These are phyloP conservation scores for Choloepus hoffmanni DNA, from an alignment of 2,113 vertebrate species.

Conservation along the genomic window DNA sequence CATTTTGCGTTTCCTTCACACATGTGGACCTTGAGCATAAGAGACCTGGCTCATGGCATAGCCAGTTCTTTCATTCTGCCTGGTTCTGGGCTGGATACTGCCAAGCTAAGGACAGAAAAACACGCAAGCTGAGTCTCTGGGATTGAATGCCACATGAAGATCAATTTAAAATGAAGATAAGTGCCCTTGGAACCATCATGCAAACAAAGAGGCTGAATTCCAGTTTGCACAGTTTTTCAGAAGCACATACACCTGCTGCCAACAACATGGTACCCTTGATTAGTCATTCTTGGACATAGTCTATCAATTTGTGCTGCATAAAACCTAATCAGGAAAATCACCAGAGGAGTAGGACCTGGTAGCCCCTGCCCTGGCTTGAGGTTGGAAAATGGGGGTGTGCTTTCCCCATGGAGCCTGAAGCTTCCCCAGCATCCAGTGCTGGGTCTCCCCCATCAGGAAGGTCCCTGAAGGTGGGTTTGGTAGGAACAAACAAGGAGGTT, in stretches of 20 bases:
- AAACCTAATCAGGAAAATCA: neutral
- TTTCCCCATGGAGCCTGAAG: accelerated
- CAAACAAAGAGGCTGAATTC: neutral
- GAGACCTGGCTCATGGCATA: neutral
- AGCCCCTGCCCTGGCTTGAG: accelerated
- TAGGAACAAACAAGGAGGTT: neutral
- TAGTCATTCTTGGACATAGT: neutral
- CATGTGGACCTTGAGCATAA: too few species aligned
- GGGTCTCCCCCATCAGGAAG: neutral
- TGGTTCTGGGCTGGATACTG: neutral
- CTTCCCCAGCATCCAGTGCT: neutral
- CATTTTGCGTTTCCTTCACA: accelerated
- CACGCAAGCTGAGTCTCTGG: accelerated
- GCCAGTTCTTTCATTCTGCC: neutral
- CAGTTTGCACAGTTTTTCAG: neutral
- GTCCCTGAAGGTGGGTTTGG: neutral
- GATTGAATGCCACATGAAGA: neutral
- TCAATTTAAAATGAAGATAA: accelerated
- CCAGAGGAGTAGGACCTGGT: neutral
- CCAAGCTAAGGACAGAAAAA: neutral
- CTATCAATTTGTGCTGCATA: neutral
- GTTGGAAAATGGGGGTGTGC: neutral
- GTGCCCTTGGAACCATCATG: accelerated
- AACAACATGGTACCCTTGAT: neutral
- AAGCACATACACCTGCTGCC: neutral